Conservation (phyloP, 1,140 invertebrate genomes). For the Amyelois transitella region DNA sequence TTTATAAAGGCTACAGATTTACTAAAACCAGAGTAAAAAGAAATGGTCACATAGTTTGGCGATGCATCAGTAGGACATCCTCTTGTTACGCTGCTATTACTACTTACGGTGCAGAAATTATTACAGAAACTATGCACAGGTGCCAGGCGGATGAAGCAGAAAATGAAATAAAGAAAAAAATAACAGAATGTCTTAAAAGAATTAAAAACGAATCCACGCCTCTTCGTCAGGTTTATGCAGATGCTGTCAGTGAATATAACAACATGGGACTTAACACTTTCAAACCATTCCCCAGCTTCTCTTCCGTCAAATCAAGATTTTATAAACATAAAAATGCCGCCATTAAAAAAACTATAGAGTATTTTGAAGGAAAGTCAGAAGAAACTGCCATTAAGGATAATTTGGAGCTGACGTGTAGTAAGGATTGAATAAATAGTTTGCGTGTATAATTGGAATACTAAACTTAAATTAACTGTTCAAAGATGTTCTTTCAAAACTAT, state of each 20-base stretch:
- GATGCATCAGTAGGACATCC: neutral
- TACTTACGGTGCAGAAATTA: neutral
- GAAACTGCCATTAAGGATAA: neutral
- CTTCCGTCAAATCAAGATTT: neutral
- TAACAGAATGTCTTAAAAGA: neutral
- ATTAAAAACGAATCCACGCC: neutral
- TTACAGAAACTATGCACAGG: neutral
- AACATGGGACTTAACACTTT: neutral
- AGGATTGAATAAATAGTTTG: neutral
- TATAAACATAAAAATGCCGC: neutral
- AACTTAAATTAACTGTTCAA: no score
- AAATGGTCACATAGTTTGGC: neutral
- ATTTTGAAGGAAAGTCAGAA: neutral
- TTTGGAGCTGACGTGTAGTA: no score
- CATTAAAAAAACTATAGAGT: neutral
- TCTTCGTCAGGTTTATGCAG: neutral
- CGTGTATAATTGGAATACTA: neutral
- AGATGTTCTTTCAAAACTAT: no score
- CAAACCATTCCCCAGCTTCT: neutral
- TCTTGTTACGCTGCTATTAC: neutral
- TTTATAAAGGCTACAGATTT: neutral
- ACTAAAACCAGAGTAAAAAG: neutral
- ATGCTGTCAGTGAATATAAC: neutral
- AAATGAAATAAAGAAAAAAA: neutral
- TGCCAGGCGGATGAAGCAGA: neutral